Conservation (phyloP, 2,797 vertebrate species). For the Aselliscus stoliczkanus region DNA sequence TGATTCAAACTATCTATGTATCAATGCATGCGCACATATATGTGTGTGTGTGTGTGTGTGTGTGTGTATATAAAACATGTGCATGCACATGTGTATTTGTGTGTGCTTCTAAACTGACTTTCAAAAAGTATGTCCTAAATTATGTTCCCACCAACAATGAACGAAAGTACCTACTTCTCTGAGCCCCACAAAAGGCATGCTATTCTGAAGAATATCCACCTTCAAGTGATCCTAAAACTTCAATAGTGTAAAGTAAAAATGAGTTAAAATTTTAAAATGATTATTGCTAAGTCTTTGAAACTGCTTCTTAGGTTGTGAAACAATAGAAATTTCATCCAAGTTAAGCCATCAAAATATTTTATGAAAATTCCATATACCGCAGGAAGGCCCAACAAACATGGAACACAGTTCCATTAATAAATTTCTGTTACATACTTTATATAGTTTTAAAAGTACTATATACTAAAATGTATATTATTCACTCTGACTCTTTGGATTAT, state of each 20-base stretch:
- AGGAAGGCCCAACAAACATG: background rate
- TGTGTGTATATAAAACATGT: background rate
- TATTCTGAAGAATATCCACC: background rate
- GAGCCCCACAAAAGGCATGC: background rate
- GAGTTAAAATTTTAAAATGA: background rate
- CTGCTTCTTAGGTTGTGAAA: background rate
- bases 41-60: too few relatives aligned
- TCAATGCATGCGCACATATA: background rate
- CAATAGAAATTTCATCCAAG: background rate
- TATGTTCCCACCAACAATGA: background rate
- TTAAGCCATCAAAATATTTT: constrained; percentile 16
- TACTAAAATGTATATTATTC: background rate
- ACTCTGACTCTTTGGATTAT: background rate
- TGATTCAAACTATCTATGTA: background rate
- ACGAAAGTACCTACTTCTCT: background rate
- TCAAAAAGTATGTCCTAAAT: background rate
- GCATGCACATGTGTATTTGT: too few relatives aligned
- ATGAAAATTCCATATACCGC: background rate
- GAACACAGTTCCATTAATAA: background rate
- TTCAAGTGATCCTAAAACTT: background rate
- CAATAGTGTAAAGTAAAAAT: background rate
- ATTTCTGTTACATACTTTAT: background rate
- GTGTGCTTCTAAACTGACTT: background rate
- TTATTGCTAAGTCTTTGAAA: background rate
- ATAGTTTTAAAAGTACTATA: background rate